phyloP scores from a whole-genome alignment of 2,888 invertebrate genomes.

The Drosophila atripex region DNA sequence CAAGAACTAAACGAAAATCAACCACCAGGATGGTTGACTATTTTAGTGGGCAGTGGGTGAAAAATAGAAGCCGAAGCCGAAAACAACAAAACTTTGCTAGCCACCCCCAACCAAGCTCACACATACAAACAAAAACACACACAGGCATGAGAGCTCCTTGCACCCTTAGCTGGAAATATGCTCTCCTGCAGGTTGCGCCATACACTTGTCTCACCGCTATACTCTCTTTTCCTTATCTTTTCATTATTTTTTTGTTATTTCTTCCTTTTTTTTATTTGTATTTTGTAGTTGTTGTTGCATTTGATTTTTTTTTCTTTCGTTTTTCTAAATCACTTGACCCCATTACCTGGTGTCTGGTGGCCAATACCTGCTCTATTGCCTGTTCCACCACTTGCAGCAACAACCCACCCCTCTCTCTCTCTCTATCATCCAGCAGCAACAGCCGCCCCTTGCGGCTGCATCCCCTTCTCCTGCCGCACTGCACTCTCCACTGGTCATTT shows the following conservation, averaged over 20 bases:
- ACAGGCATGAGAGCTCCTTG: slow-evolving; percentile 1
- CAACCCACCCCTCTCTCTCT: slow-evolving; percentile 1
- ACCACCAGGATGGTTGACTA: slow-evolving; percentile 63
- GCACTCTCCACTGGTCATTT: slow-evolving; percentile 65
- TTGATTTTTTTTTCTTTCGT: slow-evolving; percentile 24
- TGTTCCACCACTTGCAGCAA: slow-evolving; percentile 3
- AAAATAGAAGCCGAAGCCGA: slow-evolving; percentile 15
- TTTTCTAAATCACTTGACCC: slow-evolving; percentile 77
- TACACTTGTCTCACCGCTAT: slow-evolving; percentile 56
- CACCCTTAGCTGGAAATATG: slow-evolving; percentile 49
- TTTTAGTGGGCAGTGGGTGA: slow-evolving; percentile 42
- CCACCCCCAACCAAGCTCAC: slow-evolving; percentile 49
- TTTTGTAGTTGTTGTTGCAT: slow-evolving; percentile 4
- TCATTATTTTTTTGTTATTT: background rate
- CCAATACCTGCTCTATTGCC: slow-evolving; percentile 45
- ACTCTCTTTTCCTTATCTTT: background rate
- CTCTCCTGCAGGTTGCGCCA: slow-evolving; percentile 65
- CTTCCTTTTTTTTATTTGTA: slow-evolving; percentile 3
- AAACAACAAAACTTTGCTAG: slow-evolving; percentile 33
- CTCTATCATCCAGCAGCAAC: background rate
- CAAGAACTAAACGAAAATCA: slow-evolving; percentile 51
- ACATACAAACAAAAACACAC: background rate
- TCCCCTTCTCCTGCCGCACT: slow-evolving; percentile 10
- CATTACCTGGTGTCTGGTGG: slow-evolving; percentile 74
- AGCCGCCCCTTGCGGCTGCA: background rate